Base-by-base conservation (phyloP, 2,888 invertebrate species). In the Acleris emargana region DNA sequence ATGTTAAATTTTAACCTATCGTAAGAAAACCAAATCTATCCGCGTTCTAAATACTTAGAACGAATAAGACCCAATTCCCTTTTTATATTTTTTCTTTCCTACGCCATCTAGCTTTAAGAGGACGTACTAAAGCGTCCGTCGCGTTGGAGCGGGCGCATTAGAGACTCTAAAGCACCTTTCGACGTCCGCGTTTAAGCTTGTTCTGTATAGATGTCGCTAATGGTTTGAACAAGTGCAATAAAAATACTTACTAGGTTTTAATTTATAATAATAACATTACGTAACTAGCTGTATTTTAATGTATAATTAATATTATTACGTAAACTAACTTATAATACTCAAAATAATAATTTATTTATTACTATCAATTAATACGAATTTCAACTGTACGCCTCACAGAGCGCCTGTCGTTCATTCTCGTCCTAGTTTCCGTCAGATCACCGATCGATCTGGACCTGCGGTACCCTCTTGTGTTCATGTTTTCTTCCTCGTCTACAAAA, bases 401-500 rank as follows among this genome's bases (percentile, higher is more conserved):
- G 1, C 91, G 84, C 68, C 92, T 82, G 55, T 89, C 89, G 25
- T 73, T 77, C 20, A 79, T 68, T 54, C 91, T 79, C 0, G 86
- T 82, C 59, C 91, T 83, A 22, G 76, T 69, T 47, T 89, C 90
- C 18, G 86, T 87, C 9, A 93, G 75, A 72, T 93, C 93, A 45
- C 91, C 92, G 62, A 92, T 91, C 5, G 93, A 93, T 64, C 91
- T 86, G 0, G 93, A 92, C 62, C 93, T 82, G 1, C 93, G 81
- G 67, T 87, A 78, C 11, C 77, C 73, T 13, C 80, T 80, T 22
- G 67, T 68, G 38, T 38, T 1, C 79, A 68, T 70, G 81, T 71
- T 16, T 25, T 57, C 57, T 45, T 79, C 74, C 2, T 87, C 85
- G 18, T 90, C 89, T 0, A 93, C 78, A 22, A 93, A 89, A 69